phyloP scores from a whole-genome alignment of 2,797 vertebrate species.

The Semotilus atromaculatus region DNA sequence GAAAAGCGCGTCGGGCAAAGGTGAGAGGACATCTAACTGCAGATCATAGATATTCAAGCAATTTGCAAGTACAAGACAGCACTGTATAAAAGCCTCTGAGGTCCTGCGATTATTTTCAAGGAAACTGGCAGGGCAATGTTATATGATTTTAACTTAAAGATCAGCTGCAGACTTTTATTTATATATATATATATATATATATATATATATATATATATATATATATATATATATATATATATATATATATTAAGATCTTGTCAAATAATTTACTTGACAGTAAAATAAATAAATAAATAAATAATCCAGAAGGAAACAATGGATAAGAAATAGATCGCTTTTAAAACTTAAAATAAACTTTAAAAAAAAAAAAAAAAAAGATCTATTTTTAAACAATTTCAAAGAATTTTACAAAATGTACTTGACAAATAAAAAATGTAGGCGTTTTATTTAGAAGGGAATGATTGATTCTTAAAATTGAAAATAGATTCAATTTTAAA shows the following conservation, averaged over 20 bases:
- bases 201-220: no score
- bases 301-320: neutral
- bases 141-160: neutral
- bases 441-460: neutral
- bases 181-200: no score
- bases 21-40: constrained; percentile 11
- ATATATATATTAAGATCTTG: no score
- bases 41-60: constrained; percentile 6
- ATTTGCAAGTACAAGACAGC: constrained; percentile 2
- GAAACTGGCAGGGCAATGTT: neutral
- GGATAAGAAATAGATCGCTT: no score
- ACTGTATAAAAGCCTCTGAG: neutral
- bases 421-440: neutral
- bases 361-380: neutral
- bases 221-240: no score
- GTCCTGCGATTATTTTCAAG: neutral
- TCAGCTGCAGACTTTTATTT: neutral
- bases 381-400: neutral
- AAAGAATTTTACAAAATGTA: neutral
- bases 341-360: neutral
- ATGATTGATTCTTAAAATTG: neutral
- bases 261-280: neutral
- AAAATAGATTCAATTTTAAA: neutral
- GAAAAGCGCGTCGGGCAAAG: neutral
- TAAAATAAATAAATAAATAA: neutral